These are phyloP conservation scores for Calcarius lapponicus DNA, from an alignment of 2,797 vertebrate species.

Conservation along the genomic window DNA sequence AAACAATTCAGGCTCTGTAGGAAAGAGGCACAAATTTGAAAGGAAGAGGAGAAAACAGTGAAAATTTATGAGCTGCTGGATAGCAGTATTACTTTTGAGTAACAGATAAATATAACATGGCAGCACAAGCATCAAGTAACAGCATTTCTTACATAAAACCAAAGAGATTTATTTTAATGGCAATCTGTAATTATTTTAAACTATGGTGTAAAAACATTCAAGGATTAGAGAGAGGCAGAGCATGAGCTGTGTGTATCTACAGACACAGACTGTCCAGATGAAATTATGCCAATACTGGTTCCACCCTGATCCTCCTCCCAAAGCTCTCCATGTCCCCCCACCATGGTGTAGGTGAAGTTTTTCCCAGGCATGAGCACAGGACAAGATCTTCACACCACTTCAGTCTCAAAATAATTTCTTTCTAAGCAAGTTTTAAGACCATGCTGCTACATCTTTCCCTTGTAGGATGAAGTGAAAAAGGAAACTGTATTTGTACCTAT, in stretches of 20 bases:
- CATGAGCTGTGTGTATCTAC: background rate
- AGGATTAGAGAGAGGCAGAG: background rate
- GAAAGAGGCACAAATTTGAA: background rate
- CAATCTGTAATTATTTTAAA: background rate
- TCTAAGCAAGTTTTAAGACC: background rate
- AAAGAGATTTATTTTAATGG: background rate
- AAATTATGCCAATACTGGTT: background rate
- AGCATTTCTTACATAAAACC: background rate
- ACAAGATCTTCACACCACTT: background rate
- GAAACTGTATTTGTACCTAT: background rate
- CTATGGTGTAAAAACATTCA: background rate
- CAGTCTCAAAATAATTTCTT: background rate
- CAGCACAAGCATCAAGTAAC: background rate
- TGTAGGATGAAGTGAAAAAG: background rate
- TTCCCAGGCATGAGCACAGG: background rate
- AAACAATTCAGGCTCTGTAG: constrained; percentile 81
- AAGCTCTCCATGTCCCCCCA: background rate
- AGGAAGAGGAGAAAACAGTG: background rate
- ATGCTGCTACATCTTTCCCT: background rate
- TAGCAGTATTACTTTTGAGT: background rate
- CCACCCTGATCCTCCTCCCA: background rate
- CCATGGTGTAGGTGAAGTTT: background rate
- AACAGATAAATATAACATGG: background rate
- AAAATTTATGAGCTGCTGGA: background rate
- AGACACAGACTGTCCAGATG: background rate